These are phyloP conservation scores for Platalea minor DNA, from an alignment of 2,797 vertebrate species.

Conservation along the genomic window DNA sequence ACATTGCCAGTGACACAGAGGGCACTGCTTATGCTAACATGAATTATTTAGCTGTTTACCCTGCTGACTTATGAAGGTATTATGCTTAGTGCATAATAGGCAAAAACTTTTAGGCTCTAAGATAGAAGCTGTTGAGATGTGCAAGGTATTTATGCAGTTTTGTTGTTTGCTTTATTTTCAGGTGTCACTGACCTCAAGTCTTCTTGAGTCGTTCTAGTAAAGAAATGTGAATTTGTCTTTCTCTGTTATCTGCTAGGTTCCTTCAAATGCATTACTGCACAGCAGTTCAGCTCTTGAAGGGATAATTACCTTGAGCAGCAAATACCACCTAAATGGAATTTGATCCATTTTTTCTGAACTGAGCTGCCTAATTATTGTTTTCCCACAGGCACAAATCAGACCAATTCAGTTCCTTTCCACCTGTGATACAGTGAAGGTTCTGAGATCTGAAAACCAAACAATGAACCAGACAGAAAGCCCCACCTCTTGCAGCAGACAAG, in stretches of 20 bases:
- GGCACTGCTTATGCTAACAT: not conserved
- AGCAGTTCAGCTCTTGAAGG: not conserved
- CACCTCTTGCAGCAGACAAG: not conserved
- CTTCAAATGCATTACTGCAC: not conserved
- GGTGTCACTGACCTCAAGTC: not conserved
- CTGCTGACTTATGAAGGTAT: not conserved
- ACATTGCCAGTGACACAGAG: not conserved
- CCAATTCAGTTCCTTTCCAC: not conserved
- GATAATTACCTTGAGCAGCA: not conserved
- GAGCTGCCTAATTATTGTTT: not conserved
- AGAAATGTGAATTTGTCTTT: not conserved
- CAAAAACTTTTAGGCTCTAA: not conserved
- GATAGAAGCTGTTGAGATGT: not conserved
- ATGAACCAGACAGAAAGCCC: not conserved
- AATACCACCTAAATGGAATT: not conserved
- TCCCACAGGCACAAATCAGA: not conserved
- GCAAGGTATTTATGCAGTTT: not conserved
- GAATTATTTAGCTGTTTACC: not conserved
- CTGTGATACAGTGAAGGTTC: not conserved
- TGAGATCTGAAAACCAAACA: not conserved
- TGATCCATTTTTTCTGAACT: not conserved
- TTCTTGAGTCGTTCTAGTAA: not conserved
- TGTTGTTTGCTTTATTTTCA: not conserved
- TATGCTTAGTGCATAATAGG: not conserved
- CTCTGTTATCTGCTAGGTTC: fast-evolving